A percentile compares a stretch with the other conserved stretches of the same genome.
Conservation (phyloP, 2,113 vertebrate species). For the Elachura formosa region DNA sequence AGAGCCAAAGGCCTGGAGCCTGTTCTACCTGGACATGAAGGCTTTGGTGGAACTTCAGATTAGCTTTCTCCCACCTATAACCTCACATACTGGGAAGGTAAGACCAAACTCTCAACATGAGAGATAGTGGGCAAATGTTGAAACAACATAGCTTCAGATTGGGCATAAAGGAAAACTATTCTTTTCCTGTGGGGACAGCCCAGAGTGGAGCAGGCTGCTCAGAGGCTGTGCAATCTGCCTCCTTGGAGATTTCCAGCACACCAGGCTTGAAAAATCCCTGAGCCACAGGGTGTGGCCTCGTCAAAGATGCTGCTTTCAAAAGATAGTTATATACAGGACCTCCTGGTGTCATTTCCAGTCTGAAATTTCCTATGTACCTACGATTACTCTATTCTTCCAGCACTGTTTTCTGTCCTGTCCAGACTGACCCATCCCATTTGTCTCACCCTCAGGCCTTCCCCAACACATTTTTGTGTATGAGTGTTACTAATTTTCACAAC, state of each 20-base stretch:
- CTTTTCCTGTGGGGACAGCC: neutral
- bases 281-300: neutral
- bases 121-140: neutral
- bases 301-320: neutral
- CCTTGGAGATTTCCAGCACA: neutral
- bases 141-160: neutral
- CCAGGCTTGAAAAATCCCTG: neutral
- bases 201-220: neutral
- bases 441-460: neutral
- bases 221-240: neutral
- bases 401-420: neutral
- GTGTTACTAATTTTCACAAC: neutral
- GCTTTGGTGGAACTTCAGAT: neutral
- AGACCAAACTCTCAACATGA: neutral
- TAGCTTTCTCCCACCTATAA: neutral
- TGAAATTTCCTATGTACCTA: neutral
- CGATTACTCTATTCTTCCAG: neutral
- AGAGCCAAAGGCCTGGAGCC: neutral
- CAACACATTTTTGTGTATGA: too few species aligned
- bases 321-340: neutral
- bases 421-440: neutral
- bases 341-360: neutral
- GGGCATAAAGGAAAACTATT: neutral
- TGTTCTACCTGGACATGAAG: neutral
- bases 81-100: neutral